Percentiles rank a stretch among this genome's conserved stretches.
phyloP scores from a whole-genome alignment of 2,888 invertebrate genomes.

The Notodonta dromedarius region DNA sequence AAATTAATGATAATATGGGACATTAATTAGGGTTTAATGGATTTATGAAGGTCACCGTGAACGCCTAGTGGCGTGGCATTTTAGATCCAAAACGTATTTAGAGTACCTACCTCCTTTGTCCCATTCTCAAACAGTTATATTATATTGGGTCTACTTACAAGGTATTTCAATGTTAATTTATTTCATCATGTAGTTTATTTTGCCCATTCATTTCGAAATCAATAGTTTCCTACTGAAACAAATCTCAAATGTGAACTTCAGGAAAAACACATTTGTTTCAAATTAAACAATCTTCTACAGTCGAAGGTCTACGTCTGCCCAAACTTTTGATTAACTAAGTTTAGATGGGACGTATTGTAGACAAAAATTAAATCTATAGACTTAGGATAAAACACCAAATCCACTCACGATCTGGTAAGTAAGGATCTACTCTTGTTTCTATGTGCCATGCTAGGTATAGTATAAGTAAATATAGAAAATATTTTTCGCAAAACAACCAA shows the following conservation, averaged over 20 bases:
- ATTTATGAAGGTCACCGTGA: neutral
- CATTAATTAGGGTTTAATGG: slow-evolving; percentile 5
- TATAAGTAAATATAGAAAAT: neutral
- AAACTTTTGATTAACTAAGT: neutral
- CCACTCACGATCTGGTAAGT: too few relatives aligned
- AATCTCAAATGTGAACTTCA: neutral
- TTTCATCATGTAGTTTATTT: neutral
- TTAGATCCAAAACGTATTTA: neutral
- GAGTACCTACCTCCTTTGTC: neutral
- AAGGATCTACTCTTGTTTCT: neutral
- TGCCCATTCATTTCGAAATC: neutral
- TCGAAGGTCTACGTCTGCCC: neutral
- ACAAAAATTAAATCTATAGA: neutral
- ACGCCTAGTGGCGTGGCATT: slow-evolving; percentile 1
- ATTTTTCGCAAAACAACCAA: slow-evolving; percentile 17
- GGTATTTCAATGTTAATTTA: neutral
- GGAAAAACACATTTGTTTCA: neutral
- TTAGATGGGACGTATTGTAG: neutral
- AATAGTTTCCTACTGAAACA: neutral
- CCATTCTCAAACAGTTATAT: neutral
- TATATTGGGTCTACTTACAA: neutral
- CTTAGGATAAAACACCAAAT: neutral
- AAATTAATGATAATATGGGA: slow-evolving; percentile 1
- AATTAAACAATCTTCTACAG: neutral
- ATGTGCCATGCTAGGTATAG: neutral